phyloP scores from a whole-genome alignment of 2,113 vertebrate species.

The Chaetorhynchus papuensis region DNA sequence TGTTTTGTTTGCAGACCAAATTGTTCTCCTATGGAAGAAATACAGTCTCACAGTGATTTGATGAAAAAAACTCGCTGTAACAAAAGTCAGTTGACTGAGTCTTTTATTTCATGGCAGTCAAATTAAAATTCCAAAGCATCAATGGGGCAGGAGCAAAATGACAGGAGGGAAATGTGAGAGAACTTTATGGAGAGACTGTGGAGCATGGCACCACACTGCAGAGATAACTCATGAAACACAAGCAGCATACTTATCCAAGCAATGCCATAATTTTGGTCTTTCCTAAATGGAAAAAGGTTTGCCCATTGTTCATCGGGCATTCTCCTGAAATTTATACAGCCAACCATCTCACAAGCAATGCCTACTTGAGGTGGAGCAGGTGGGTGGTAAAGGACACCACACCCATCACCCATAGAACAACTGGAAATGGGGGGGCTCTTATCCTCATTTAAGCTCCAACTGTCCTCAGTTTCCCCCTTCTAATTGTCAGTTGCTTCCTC shows the following conservation, averaged over 20 bases:
- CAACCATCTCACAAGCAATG: not conserved
- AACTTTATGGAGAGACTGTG: not conserved
- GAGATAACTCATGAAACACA: not conserved
- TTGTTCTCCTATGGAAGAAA: not conserved
- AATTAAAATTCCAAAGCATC: not conserved
- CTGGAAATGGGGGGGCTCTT: not conserved
- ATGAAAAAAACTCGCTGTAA: not conserved
- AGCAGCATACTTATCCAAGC: not conserved
- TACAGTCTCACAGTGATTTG: not conserved
- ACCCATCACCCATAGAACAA: fast-evolving
- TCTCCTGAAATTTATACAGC: not conserved
- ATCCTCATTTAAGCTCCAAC: fast-evolving
- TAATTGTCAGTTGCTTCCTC: not conserved
- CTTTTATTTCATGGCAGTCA: not conserved
- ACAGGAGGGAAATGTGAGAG: not conserved
- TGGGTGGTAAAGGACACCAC: not conserved
- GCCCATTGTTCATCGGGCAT: not conserved
- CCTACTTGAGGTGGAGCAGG: not conserved
- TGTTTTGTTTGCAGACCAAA: not conserved
- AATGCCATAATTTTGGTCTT: not conserved
- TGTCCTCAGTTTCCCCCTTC: not conserved
- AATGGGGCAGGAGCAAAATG: not conserved
- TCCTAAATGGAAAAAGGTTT: not conserved
- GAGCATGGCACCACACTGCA: fast-evolving
- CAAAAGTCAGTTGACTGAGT: not conserved